A percentile compares a stretch with the other conserved stretches of the same genome.
These are phyloP conservation scores for Chrysotoxum bicinctum DNA, from an alignment of 2,888 invertebrate species.

Conservation along the genomic window DNA sequence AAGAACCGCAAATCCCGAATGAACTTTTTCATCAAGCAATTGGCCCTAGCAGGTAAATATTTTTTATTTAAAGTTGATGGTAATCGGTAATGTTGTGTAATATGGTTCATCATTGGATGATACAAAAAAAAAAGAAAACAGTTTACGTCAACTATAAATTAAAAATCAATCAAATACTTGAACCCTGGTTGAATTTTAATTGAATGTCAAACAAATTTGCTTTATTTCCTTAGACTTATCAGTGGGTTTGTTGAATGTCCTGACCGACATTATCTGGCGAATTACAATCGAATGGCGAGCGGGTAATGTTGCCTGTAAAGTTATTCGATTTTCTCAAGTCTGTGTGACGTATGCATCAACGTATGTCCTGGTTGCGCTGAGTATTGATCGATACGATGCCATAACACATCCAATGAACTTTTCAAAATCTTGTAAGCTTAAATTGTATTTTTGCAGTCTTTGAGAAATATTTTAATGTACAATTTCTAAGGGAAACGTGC, in stretches of 20 bases:
- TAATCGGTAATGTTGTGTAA: too few relatives aligned
- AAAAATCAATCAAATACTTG: too few relatives aligned
- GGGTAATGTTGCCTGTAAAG: conserved; percentile 93
- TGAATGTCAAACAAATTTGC: background rate
- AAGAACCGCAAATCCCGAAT: conserved; percentile 94
- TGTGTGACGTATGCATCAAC: conserved; percentile 96
- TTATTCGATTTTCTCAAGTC: conserved; percentile 92
- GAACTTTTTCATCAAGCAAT: conserved; percentile 97
- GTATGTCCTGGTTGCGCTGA: conserved; percentile 94
- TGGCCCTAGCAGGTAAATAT: conserved; percentile 93
- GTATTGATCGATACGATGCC: conserved; percentile 96
- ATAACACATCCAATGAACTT: conserved; percentile 98
- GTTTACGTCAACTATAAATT: too few relatives aligned
- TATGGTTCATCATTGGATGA: too few relatives aligned
- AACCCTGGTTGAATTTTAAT: too few relatives aligned
- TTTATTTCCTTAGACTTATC: conserved; percentile 87
- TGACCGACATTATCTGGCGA: conserved; percentile 94
- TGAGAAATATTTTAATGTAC: background rate
- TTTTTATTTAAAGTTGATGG: background rate
- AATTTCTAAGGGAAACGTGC: conserved; percentile 89
- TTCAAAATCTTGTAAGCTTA: conserved; percentile 92
- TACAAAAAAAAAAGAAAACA: too few relatives aligned
- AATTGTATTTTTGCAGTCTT: background rate
- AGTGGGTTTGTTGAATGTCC: conserved; percentile 93
- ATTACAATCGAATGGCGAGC: conserved; percentile 94